Conservation (phyloP, 2,888 invertebrate species). For the Mimas tiliae region DNA sequence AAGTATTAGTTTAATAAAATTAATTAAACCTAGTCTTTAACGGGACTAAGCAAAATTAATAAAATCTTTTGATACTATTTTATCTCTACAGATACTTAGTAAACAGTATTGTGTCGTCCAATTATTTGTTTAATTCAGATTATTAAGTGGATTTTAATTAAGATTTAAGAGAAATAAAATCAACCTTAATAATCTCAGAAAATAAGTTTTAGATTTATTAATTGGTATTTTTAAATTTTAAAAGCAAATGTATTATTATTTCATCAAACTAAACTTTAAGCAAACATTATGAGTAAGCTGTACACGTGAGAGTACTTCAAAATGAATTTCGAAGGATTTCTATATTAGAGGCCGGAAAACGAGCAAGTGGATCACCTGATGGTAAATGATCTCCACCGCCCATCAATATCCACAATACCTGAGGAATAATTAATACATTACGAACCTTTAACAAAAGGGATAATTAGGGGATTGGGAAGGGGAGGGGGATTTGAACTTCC, state of each 20-base stretch:
- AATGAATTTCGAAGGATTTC: no score
- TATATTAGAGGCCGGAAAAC: no score
- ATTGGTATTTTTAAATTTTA: background rate
- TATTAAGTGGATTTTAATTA: background rate
- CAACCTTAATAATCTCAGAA: background rate
- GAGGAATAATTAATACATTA: no score
- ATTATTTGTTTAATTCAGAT: background rate
- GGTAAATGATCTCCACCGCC: no score
- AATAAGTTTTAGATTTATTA: background rate
- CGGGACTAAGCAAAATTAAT: background rate
- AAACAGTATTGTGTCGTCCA: background rate
- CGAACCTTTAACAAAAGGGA: no score
- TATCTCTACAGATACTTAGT: background rate
- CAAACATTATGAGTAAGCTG: background rate
- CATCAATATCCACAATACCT: no score
- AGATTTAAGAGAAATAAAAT: background rate
- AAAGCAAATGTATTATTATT: background rate
- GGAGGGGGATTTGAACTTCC: no score
- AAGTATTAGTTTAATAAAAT: constrained; percentile 17
- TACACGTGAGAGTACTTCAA: no score
- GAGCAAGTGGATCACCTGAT: no score
- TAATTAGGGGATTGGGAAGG: no score
- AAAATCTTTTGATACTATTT: background rate
- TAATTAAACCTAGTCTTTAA: constrained; percentile 5
- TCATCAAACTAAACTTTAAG: background rate